phyloP scores from a whole-genome alignment of 2,797 vertebrate genomes.

The Graptemys geographica region DNA sequence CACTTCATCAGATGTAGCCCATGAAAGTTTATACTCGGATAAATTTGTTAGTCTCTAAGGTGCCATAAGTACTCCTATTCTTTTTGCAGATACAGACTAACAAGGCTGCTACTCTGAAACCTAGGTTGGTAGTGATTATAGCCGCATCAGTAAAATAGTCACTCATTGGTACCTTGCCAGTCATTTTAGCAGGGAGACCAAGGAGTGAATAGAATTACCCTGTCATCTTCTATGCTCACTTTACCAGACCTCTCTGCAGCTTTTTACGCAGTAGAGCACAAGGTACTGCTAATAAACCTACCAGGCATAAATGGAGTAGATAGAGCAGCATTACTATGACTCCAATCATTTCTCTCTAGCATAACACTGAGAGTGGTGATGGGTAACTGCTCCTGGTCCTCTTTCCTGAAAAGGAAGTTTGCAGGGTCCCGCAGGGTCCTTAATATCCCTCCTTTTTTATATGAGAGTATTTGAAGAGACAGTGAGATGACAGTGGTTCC shows the following conservation, averaged over 20 bases:
- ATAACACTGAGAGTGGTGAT: not conserved
- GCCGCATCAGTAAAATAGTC: not conserved
- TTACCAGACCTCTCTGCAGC: not conserved
- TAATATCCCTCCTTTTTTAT: not conserved
- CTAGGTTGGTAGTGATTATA: not conserved
- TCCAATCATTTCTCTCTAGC: not conserved
- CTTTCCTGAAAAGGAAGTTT: not conserved
- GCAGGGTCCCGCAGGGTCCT: not conserved
- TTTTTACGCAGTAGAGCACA: not conserved
- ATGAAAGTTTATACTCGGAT: too few relatives aligned
- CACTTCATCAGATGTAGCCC: too few relatives aligned
- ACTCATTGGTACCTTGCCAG: not conserved
- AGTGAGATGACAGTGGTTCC: not conserved
- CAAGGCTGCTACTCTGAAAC: too few relatives aligned
- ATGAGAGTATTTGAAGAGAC: not conserved
- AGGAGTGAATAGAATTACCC: not conserved
- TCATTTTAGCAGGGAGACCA: not conserved
- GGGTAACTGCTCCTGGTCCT: not conserved
- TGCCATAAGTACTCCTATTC: too few relatives aligned
- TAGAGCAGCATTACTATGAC: not conserved
- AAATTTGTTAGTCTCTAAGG: too few relatives aligned
- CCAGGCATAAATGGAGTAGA: not conserved
- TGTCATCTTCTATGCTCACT: not conserved
- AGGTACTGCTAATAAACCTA: not conserved
- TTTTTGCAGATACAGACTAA: too few relatives aligned